These are phyloP conservation scores for Drosophila micromelanica DNA, from an alignment of 1,140 invertebrate genomes.

Conservation along the genomic window DNA sequence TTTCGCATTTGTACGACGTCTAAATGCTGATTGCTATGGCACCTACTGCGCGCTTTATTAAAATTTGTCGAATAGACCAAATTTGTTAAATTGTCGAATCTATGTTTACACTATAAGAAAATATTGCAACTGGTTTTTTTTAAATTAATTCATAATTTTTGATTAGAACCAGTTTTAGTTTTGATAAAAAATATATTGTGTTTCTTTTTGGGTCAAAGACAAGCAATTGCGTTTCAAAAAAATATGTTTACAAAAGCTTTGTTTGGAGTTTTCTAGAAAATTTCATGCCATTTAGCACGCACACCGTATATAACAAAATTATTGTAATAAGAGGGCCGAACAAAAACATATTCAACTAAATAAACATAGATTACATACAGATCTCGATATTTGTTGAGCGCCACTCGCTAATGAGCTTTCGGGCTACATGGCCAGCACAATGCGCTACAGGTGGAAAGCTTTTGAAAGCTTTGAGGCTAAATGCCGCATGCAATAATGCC, in stretches of 20 bases:
- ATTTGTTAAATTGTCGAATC: neutral
- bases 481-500: neutral
- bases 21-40: conserved; percentile 28
- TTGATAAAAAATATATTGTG: conserved; percentile 3
- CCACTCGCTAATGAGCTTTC: conserved; percentile 29
- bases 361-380: neutral
- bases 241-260: conserved; percentile 53
- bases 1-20: neutral
- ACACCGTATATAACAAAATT: neutral
- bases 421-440: conserved; percentile 6
- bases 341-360: neutral
- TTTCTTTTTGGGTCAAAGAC: conserved; percentile 46
- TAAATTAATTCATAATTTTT: neutral
- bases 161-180: conserved; percentile 33
- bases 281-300: conserved; percentile 43
- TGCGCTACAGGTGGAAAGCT: conserved; percentile 31
- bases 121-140: neutral
- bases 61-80: neutral
- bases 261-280: conserved; percentile 16
- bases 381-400: neutral
- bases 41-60: neutral
- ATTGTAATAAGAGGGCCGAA: conserved; percentile 12
- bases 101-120: neutral
- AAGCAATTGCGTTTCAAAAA: conserved; percentile 53
- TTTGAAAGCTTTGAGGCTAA: neutral